Base-by-base conservation (phyloP, 2,888 invertebrate species). In the Lasioglossum malachurum region DNA sequence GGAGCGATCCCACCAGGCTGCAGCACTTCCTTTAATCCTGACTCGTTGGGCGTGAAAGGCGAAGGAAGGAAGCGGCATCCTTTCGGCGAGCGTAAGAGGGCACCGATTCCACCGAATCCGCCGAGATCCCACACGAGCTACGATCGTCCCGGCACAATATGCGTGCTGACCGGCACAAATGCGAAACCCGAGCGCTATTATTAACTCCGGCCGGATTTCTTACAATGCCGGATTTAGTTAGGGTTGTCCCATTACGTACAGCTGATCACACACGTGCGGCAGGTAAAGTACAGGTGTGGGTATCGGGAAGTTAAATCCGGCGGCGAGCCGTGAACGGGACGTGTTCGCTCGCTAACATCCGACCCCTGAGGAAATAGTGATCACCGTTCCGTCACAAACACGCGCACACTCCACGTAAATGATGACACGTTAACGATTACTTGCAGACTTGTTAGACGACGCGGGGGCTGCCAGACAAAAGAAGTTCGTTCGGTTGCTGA, bases 261-360 rank as follows among this genome's bases (percentile, higher is more conserved):
- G 89, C 93, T 93, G 93, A 92, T 93, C 93, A 92, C 93, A 92
- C 92, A 91, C 88, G 89, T 91, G 91, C 91, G 89, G 93, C 94
- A 94, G 94, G 94, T 94, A 94, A 94, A 85, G 93, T 91, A 94
- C 94, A 94, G 94, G 94, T 94, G 94, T 94, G 92, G 92, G 87
- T 92, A 93, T 92, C 93, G 90, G 81, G 80, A 89, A 94, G 94
- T 92, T 93, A 93, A 94, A 93, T 92, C 92, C 89, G 80, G 86
- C 71, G 83, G 76, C 75, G 88, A 84, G 75, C 79, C 78, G 84
- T 80, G 83, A 87, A 84, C 78, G 77, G 83, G 76, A 82, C 80
- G 86, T 44, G 83, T 78, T 83, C 84, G 71, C 83, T 80, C 80
- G 78, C 76, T 75, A 85, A 83, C 82, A 76, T 82, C 75, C 78